Evolutionary conservation across 2,797 vertebrate species (phyloP).

Genomic region (Antennarius maculatus): DNA sequence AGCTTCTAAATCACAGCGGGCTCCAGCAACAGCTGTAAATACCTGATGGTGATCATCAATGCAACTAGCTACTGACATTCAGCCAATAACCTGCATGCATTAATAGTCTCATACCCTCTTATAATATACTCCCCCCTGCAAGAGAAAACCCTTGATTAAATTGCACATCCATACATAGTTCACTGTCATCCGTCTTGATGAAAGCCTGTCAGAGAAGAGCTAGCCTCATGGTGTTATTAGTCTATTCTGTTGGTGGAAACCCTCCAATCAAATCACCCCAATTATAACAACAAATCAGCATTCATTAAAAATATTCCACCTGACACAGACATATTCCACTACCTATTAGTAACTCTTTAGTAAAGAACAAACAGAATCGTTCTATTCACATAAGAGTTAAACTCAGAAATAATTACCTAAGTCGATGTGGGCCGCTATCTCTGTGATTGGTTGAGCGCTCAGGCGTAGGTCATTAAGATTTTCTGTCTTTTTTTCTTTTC

Average conservation of each 20-base stretch:
- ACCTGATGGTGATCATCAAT: constrained; percentile 42
- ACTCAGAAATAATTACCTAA: constrained; percentile 81
- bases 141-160: constrained; percentile 80
- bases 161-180: constrained; percentile 80
- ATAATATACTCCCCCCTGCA: constrained; percentile 54
- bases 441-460: constrained; percentile 79
- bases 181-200: constrained; percentile 69
- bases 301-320: constrained; percentile 50
- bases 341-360: constrained; percentile 50
- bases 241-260: constrained; percentile 31
- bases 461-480: constrained; percentile 79
- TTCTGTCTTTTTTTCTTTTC: constrained; percentile 45
- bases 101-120: constrained; percentile 64
- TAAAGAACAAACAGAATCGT: constrained; percentile 50
- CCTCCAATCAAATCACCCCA: constrained; percentile 52
- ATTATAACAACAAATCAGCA: constrained; percentile 63
- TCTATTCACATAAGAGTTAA: constrained; percentile 67
- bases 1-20: constrained; percentile 26
- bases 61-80: constrained; percentile 52
- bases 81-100: constrained; percentile 69
- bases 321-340: constrained; percentile 30
- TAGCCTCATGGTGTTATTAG: constrained; percentile 27
- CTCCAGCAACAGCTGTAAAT: constrained; percentile 39
- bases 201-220: constrained; percentile 52
- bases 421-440: constrained; percentile 78